Base-by-base conservation (phyloP, 2,888 invertebrate species). In the Hemicrepidius hirtus region DNA sequence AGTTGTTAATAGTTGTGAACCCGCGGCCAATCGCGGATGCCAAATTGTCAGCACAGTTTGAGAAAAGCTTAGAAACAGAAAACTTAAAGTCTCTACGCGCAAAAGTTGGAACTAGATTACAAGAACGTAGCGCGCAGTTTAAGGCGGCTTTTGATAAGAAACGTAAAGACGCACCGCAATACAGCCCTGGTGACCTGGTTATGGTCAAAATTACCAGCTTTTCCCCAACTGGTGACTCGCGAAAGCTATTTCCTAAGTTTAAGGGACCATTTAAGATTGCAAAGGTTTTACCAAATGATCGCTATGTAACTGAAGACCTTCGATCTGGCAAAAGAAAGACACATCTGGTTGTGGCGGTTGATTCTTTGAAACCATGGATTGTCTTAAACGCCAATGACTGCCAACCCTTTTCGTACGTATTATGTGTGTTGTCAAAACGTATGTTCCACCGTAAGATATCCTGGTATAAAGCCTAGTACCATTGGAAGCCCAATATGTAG, bases 211-310 rank as follows among this genome's bases (percentile, higher is more conserved):
- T 21, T 2, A 55, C 55, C 3, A 55, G 55, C 21, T n/a, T 21
- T 10, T 24, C 24, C 3, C 21, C 55, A 21, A 55, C 55, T 10
- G 55, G 55, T 1, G 21, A 55, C 12, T 20, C 53, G 53, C 21
- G 40, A 13, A 35, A 69, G 40, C 35, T 60, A 18, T 37, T 13
- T 35, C 60, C 20, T 2, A 60, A 60, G 13, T 60, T 60, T 40
- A 35, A 21, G 37, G 60, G 40, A n/a, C 40, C 55, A n/a, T 60
- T 20, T 21, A 9, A 37, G 13, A 6, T 60, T 18, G 18, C 35
- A 9, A 21, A 28, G 35, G 40, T 37, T 2, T 24, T 63, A 20
- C 63, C 63, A 2, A 63, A 46, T 28, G 63, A 63, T n/a, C n/a
- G n/a, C n/a, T n/a, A n/a, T n/a, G n/a, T n/a, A n/a, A n/a, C n/a